Evolutionary conservation across 2,888 invertebrate species (phyloP).

Genomic region (Epinotia demarniana): DNA sequence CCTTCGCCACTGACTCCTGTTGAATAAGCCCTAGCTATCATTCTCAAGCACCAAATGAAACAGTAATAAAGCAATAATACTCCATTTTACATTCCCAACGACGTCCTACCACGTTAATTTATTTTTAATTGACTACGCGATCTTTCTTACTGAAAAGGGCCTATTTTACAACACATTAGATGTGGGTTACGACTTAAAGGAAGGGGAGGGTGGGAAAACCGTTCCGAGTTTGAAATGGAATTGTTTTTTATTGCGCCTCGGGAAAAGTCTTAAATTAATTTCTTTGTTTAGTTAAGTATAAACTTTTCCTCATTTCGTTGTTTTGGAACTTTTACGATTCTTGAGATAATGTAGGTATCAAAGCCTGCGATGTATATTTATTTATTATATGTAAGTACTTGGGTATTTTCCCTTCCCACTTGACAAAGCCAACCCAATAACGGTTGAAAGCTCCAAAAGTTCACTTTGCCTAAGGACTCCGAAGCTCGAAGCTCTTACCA

Average conservation of each 20-base stretch:
- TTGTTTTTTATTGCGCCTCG: conserved; percentile 49
- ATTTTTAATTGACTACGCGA: conserved; percentile 56
- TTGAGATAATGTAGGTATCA: neutral
- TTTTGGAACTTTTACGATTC: neutral
- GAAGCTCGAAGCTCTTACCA: no score
- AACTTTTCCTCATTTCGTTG: conserved; percentile 10
- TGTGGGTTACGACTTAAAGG: neutral
- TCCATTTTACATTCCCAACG: conserved; percentile 44
- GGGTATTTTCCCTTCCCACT: neutral
- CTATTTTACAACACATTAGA: neutral
- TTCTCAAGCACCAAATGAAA: conserved; percentile 9
- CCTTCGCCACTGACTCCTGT: conserved; percentile 1
- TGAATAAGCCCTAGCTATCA: conserved; percentile 6
- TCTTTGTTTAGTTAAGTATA: conserved; percentile 29
- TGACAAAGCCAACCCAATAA: neutral
- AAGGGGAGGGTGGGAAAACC: conserved; percentile 12
- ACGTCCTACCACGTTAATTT: conserved; percentile 52
- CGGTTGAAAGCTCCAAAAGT: no score
- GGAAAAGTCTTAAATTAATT: conserved; percentile 47
- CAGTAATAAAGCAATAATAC: conserved; percentile 19
- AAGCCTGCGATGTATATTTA: neutral
- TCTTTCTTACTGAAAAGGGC: conserved; percentile 13
- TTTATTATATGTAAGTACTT: neutral
- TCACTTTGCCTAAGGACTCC: no score
- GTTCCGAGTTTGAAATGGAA: conserved; percentile 50